phyloP scores from a whole-genome alignment of 2,797 vertebrate species.

The Halcyon leucocephala region DNA sequence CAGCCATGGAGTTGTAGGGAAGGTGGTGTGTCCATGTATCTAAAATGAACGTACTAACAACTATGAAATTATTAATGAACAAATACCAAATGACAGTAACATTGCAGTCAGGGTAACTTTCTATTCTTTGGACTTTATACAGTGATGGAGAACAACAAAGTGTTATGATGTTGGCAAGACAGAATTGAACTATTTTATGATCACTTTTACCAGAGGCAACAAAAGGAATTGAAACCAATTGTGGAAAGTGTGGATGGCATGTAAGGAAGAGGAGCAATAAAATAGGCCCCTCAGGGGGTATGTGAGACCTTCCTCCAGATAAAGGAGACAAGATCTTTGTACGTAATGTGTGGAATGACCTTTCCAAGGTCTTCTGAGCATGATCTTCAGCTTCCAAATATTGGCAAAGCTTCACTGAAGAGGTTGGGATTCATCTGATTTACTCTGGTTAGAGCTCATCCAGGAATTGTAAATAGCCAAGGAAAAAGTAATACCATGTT shows the following conservation, averaged over 20 bases:
- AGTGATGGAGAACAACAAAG: not conserved
- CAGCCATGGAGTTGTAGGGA: not conserved
- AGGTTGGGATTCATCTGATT: not conserved
- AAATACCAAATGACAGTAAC: not conserved
- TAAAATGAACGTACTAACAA: not conserved
- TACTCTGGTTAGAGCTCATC: not conserved
- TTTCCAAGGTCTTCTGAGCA: not conserved
- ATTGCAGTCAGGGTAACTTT: not conserved
- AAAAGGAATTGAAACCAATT: not conserved
- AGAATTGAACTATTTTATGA: no score
- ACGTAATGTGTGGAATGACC: not conserved
- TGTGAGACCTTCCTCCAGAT: not conserved
- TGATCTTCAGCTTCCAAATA: not conserved
- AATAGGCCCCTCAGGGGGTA: rapidly evolving
- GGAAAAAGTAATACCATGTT: not conserved
- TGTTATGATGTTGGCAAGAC: not conserved
- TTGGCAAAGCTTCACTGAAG: not conserved
- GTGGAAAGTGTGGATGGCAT: not conserved
- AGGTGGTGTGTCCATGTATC: rapidly evolving
- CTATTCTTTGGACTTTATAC: not conserved
- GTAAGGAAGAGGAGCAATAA: not conserved
- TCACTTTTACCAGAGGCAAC: not conserved
- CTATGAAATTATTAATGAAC: not conserved
- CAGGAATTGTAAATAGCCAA: not conserved
- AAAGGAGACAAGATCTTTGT: not conserved